A percentile compares a stretch with the other conserved stretches of the same genome.
phyloP scores from a whole-genome alignment of 2,113 vertebrate species.

The Desmodus rotundus region DNA sequence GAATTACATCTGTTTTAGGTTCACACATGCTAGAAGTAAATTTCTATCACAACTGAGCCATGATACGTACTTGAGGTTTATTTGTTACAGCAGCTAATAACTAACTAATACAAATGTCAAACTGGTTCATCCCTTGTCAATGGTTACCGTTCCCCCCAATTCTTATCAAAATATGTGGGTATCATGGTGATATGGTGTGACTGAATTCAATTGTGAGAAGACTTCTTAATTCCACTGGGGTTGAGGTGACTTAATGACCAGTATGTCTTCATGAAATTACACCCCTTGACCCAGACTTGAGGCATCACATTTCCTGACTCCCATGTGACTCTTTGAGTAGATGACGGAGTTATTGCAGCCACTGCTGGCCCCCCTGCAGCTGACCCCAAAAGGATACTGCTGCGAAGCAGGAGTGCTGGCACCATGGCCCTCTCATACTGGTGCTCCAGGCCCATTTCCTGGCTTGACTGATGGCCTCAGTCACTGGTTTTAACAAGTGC shows the following conservation, averaged over 20 bases:
- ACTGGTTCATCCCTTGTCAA: background rate
- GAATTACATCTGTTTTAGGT: background rate
- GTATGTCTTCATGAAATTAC: rapidly evolving
- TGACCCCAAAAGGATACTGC: background rate
- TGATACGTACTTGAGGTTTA: background rate
- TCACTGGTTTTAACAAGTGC: background rate
- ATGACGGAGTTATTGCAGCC: background rate
- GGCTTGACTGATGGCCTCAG: background rate
- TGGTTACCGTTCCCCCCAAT: background rate
- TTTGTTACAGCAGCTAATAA: background rate
- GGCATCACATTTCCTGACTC: background rate
- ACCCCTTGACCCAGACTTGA: background rate
- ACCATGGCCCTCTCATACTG: rapidly evolving
- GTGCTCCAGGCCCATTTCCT: background rate
- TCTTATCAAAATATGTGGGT: background rate
- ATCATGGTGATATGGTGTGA: background rate
- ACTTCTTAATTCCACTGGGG: background rate
- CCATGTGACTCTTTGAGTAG: background rate
- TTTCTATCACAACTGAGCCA: background rate
- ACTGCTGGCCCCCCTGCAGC: background rate
- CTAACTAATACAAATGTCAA: background rate
- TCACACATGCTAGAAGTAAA: background rate
- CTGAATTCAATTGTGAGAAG: background rate
- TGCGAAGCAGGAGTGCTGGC: background rate
- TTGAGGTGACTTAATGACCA: background rate